Conservation (phyloP, 2,888 invertebrate genomes). For the Acronicta leporina region DNA sequence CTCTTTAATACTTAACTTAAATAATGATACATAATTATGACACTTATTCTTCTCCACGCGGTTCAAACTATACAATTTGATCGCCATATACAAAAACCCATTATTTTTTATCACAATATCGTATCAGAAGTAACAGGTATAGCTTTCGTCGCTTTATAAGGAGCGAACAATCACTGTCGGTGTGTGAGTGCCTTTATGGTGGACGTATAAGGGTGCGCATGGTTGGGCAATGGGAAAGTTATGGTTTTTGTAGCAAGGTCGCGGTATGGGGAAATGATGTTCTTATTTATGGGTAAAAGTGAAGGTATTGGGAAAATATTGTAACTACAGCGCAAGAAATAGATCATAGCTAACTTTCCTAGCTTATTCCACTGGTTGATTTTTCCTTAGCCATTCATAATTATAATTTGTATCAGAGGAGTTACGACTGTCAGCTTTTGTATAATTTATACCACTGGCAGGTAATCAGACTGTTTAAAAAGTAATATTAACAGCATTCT, state of each 20-base stretch:
- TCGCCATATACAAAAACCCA: slow-evolving; percentile 36
- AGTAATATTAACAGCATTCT: no score
- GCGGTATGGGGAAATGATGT: slow-evolving; percentile 8
- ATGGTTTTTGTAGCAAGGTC: slow-evolving; percentile 40
- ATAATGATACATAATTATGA: slow-evolving; percentile 25
- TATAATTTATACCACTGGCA: no score
- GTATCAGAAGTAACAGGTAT: slow-evolving; percentile 30
- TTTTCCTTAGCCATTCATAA: no score
- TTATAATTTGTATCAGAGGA: no score
- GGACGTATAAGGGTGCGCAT: slow-evolving; percentile 44
- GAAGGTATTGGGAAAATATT: slow-evolving; percentile 14
- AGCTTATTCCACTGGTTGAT: no score
- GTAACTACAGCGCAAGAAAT: no score
- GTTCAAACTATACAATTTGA: slow-evolving; percentile 32
- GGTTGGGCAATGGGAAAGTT: slow-evolving; percentile 47
- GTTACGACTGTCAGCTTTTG: no score
- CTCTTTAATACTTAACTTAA: background rate
- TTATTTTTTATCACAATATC: slow-evolving; percentile 34
- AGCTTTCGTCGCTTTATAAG: slow-evolving; percentile 42
- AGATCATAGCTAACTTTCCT: no score
- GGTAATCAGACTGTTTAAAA: no score
- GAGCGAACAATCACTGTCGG: slow-evolving; percentile 29
- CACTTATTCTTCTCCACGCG: background rate
- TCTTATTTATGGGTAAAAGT: slow-evolving; percentile 19
- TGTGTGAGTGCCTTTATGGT: slow-evolving; percentile 40